phyloP scores from a whole-genome alignment of 2,113 vertebrate species.

The Pachyramphus minor region DNA sequence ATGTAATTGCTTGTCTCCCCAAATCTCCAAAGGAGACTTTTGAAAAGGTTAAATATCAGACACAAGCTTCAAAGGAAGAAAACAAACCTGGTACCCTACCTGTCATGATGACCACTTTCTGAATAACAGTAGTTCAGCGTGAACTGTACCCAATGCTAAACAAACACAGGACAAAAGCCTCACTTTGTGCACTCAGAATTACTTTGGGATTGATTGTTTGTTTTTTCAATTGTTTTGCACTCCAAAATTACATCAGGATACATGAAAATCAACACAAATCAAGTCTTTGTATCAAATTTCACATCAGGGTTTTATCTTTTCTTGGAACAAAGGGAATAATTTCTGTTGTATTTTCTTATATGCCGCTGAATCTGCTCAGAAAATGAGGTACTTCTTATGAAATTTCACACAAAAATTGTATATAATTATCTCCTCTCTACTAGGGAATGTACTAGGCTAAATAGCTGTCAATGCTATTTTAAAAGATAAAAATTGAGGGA shows the following conservation, averaged over 20 bases:
- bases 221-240: background rate
- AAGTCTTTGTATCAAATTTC: background rate
- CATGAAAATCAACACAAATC: background rate
- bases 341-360: background rate
- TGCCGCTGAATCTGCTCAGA: background rate
- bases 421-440: conserved; percentile 20
- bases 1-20: background rate
- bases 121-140: background rate
- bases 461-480: conserved; percentile 27
- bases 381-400: background rate
- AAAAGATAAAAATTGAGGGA: background rate
- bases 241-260: background rate
- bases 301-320: background rate
- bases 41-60: background rate
- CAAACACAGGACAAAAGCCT: background rate
- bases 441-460: background rate
- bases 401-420: conserved; percentile 14
- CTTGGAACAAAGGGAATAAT: background rate
- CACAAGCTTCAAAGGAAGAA: background rate
- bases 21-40: background rate
- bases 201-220: background rate
- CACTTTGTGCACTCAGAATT: background rate
- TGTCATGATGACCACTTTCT: background rate
- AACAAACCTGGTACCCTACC: background rate
- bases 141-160: background rate